A percentile compares a stretch with the other conserved stretches of the same genome.
phyloP scores from a whole-genome alignment of 1,140 invertebrate genomes.

The Eufriesea mexicana region DNA sequence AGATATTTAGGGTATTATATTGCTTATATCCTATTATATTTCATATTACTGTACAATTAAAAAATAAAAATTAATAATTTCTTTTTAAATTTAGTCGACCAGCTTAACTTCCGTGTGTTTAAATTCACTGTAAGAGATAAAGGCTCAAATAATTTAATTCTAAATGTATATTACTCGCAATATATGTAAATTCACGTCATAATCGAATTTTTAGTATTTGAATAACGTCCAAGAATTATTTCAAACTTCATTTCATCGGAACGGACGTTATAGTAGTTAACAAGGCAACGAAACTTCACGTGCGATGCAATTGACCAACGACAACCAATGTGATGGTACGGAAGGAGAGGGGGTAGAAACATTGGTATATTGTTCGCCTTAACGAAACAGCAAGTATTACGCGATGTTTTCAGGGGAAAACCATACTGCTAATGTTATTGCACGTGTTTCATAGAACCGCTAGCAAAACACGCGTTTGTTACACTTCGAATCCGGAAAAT shows the following conservation, averaged over 20 bases:
- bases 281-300: too few relatives aligned
- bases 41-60: too few relatives aligned
- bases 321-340: background rate
- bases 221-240: constrained; percentile 27
- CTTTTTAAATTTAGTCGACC: too few relatives aligned
- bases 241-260: background rate
- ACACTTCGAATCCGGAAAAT: background rate
- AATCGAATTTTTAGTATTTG: constrained; percentile 25
- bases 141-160: background rate
- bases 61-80: too few relatives aligned
- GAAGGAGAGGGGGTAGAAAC: background rate
- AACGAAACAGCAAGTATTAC: background rate
- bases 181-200: background rate
- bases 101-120: too few relatives aligned
- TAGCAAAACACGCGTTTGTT: background rate
- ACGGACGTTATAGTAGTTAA: background rate
- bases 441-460: constrained; percentile 8
- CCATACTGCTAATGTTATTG: background rate
- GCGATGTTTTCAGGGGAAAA: background rate
- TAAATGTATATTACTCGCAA: background rate
- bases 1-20: too few relatives aligned
- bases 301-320: background rate
- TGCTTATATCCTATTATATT: too few relatives aligned
- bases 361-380: background rate
- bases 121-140: background rate